These are phyloP conservation scores for Kryptolebias marmoratus DNA, from an alignment of 2,113 vertebrate species.

Conservation along the genomic window DNA sequence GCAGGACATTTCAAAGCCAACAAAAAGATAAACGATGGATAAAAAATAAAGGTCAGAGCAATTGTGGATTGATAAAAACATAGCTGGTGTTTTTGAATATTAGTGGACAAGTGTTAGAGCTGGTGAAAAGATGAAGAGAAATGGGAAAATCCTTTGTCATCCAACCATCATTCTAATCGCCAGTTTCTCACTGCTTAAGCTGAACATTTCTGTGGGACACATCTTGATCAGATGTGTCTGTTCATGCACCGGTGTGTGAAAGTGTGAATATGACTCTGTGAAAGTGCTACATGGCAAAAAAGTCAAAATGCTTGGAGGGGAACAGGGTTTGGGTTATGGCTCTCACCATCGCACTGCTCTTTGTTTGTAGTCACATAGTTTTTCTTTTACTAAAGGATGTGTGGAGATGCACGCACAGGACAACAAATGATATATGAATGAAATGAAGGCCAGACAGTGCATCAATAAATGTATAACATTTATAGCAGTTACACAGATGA, in stretches of 20 bases:
- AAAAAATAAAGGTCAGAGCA: constrained; percentile 2
- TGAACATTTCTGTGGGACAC: constrained; percentile 4
- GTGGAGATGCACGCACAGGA: constrained; percentile 39
- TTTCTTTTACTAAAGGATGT: constrained; percentile 40
- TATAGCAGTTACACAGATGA: constrained; percentile 13
- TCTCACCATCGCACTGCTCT: constrained; percentile 1
- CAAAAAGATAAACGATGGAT: not conserved
- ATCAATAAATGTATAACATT: constrained; percentile 38
- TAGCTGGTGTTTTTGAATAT: not conserved
- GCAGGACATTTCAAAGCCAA: not conserved
- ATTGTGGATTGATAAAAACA: constrained; percentile 13
- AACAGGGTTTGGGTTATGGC: not conserved
- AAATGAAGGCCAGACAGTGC: constrained; percentile 24
- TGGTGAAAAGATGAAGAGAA: not conserved
- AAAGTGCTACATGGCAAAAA: constrained; percentile 8
- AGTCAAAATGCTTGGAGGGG: not conserved
- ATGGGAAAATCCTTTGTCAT: not conserved
- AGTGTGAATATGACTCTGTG: constrained; percentile 7
- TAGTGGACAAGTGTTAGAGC: not conserved
- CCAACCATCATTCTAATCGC: constrained; percentile 15
- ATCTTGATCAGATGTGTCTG: not conserved
- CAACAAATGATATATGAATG: constrained; percentile 53
- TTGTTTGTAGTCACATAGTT: constrained; percentile 24
- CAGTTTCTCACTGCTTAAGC: constrained; percentile 19
- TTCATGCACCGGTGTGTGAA: constrained; percentile 17